phyloP scores from a whole-genome alignment of 2,113 vertebrate species.

The Falcunculus frontatus region DNA sequence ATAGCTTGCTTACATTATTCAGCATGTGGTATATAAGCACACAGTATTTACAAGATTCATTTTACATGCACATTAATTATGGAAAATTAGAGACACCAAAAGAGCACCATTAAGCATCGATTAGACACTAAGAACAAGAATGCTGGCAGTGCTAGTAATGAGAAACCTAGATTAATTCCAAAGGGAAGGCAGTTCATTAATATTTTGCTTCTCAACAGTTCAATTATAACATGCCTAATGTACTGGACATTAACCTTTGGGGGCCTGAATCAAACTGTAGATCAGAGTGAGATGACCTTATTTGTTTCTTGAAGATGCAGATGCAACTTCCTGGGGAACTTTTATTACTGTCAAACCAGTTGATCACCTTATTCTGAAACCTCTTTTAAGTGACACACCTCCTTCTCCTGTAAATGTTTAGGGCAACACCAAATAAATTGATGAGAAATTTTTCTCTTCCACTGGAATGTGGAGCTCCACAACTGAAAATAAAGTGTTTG shows the following conservation, averaged over 20 bases:
- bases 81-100: conserved; percentile 58
- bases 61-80: conserved; percentile 65
- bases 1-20: conserved; percentile 35
- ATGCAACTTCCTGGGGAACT: background rate
- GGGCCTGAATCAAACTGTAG: background rate
- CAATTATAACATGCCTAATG: conserved; percentile 64
- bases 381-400: background rate
- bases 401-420: background rate
- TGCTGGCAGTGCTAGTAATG: conserved; percentile 42
- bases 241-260: conserved; percentile 54
- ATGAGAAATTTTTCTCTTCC: background rate
- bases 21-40: conserved; percentile 9
- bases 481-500: background rate
- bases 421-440: background rate
- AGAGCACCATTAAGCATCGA: conserved; percentile 51
- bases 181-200: conserved; percentile 70
- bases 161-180: conserved; percentile 62
- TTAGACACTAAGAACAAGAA: conserved; percentile 62
- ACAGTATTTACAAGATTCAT: conserved; percentile 55
- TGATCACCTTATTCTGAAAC: background rate
- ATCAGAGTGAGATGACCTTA: background rate
- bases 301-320: background rate
- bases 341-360: background rate
- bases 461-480: background rate
- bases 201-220: conserved; percentile 71